Conservation (phyloP, 2,888 invertebrate genomes). For the Polyommatus icarus region DNA sequence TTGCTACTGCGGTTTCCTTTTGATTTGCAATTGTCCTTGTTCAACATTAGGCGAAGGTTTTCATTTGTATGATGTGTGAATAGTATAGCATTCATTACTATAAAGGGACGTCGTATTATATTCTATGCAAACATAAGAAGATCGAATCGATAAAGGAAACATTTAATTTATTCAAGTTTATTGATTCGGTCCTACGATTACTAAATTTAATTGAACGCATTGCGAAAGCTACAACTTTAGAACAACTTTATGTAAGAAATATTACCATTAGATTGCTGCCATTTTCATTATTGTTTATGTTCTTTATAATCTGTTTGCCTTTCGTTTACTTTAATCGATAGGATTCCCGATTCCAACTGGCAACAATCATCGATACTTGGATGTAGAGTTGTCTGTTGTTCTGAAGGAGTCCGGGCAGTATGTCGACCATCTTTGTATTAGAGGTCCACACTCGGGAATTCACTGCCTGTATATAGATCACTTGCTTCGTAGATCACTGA, state of each 20-base stretch:
- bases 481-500: neutral
- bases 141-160: conserved; percentile 14
- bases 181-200: conserved; percentile 2
- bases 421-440: neutral
- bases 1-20: conserved; percentile 39
- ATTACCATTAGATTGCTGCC: conserved; percentile 3
- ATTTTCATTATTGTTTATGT: neutral
- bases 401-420: neutral
- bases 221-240: conserved; percentile 13
- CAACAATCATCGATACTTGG: neutral
- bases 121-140: conserved; percentile 15
- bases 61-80: conserved; percentile 32
- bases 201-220: neutral
- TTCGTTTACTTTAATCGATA: neutral
- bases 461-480: neutral
- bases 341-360: neutral
- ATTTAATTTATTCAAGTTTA: conserved; percentile 23
- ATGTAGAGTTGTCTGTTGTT: neutral
- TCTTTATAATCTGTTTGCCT: neutral
- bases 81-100: conserved; percentile 24
- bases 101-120: neutral
- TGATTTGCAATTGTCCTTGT: conserved; percentile 39
- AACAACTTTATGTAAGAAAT: conserved; percentile 14
- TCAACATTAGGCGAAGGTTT: conserved; percentile 38
- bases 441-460: neutral